Base-by-base conservation (phyloP, 2,797 vertebrate genomes). In the Leontocebus nigricollis region DNA sequence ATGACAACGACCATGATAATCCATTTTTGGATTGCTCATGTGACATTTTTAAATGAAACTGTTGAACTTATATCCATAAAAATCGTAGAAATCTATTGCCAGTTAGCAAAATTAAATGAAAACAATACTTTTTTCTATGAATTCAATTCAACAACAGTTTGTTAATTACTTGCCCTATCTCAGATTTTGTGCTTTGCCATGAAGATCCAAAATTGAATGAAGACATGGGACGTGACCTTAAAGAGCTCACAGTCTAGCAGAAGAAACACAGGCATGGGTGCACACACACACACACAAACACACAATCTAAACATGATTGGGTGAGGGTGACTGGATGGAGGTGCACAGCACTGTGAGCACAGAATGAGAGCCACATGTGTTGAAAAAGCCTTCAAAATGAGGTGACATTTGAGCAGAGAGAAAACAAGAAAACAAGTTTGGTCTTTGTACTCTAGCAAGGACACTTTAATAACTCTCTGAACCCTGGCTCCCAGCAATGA, bases 321-420 rank as follows among this genome's bases (percentile, higher is more conserved):
- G 2, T 15, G 39, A 30, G n/a, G 41, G 33, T n/a, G 7, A 41
- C 14, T 77, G 8, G 17, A 26, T 22, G 6, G 50, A 33, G 12
- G 8, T 0, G 1, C n/a, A 22, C 1, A 36, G 22, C 14, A 15
- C 12, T 14, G 1, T n/a, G n/a, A 48, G 24, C 26, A 30, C 36
- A 55, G 75, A 27, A 19, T 30, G 75, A 64, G 4, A 36, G 70
- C 8, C 27, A n/a, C 1, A 0, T 33, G 1, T 50, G 9, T 20
- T 41, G 50, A 44, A 36, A 33, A 81, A 72, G 30, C 14, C 12
- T 82, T 76, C 33, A 22, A 13, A 20, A 50, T 52, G 4, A n/a
- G 15, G 50, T 44, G 39, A 26, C 27, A n/a, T 9, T 67, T 67
- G 48, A n/a, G 73, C 27, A 41, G 14, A 27, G 39, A 19, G 52